These are phyloP conservation scores for Pterostichus madidus DNA, from an alignment of 2,888 invertebrate genomes.

Conservation along the genomic window DNA sequence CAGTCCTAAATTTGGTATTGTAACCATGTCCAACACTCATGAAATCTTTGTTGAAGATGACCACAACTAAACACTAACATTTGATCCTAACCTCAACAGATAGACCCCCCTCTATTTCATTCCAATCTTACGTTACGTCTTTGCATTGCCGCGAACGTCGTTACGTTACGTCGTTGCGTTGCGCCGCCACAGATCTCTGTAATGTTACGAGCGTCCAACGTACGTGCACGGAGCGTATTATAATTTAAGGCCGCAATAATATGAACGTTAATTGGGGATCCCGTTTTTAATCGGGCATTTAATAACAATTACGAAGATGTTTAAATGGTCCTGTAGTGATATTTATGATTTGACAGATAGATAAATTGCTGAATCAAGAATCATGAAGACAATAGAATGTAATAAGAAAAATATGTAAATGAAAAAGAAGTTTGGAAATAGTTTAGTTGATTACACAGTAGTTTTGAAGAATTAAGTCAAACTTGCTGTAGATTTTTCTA, in stretches of 20 bases:
- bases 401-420: neutral
- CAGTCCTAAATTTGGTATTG: no score
- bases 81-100: no score
- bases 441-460: no score
- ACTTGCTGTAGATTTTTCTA: no score
- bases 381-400: slow-evolving; percentile 34
- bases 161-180: neutral
- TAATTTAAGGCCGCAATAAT: slow-evolving; percentile 60
- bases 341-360: slow-evolving; percentile 21
- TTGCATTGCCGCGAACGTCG: neutral
- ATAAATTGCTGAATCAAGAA: slow-evolving; percentile 32
- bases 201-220: neutral
- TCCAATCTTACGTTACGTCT: neutral
- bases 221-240: slow-evolving; percentile 32
- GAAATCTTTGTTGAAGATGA: no score
- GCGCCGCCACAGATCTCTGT: slow-evolving; percentile 6
- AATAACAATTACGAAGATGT: slow-evolving; percentile 57
- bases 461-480: no score
- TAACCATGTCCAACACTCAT: no score
- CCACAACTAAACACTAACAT: no score
- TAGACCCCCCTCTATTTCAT: neutral
- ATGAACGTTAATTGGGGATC: slow-evolving; percentile 53
- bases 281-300: slow-evolving; percentile 56
- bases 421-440: no score
- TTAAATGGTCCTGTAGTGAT: slow-evolving; percentile 29